Evolutionary conservation across 2,797 vertebrate species (phyloP).

Genomic region (Denticeps clupeoides): DNA sequence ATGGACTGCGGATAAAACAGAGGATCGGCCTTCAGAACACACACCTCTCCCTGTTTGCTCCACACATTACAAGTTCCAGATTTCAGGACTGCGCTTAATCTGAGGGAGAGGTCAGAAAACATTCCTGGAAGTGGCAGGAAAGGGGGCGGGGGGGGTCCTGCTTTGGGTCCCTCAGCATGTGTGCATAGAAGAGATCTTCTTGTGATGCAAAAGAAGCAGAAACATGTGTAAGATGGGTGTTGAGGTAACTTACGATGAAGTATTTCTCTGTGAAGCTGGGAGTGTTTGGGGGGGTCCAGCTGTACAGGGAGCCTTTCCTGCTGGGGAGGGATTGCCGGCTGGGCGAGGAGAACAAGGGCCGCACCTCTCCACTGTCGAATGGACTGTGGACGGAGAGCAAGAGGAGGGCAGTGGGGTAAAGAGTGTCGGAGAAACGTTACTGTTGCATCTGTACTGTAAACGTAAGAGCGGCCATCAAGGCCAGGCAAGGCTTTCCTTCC

Average conservation of each 20-base stretch:
- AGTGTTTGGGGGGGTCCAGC: constrained; percentile 81
- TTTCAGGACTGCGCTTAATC: constrained; percentile 6
- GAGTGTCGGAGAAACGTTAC: too few relatives aligned
- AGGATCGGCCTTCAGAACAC: not conserved
- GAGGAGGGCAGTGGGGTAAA: not conserved
- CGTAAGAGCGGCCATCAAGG: too few relatives aligned
- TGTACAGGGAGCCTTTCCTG: constrained; percentile 77
- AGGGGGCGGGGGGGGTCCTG: too few relatives aligned
- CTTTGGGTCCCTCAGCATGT: not conserved
- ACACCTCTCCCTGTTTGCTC: constrained; percentile 1
- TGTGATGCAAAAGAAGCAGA: too few relatives aligned
- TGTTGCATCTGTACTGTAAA: too few relatives aligned
- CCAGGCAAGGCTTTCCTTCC: too few relatives aligned
- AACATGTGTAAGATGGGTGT: not conserved
- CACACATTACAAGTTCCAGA: constrained; percentile 13
- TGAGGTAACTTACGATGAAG: constrained; percentile 68
- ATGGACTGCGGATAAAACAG: constrained; percentile 49
- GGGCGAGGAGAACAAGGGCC: constrained; percentile 51
- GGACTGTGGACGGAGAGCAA: constrained; percentile 42
- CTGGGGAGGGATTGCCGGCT: constrained; percentile 68
- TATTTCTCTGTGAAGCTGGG: constrained; percentile 89
- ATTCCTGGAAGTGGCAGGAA: not conserved
- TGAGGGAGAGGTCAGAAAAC: not conserved
- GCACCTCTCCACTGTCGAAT: constrained; percentile 59
- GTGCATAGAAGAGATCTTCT: not conserved